Evolutionary conservation across 2,113 vertebrate genomes (phyloP), one percentile per base, ranked within the genome.

Genomic region (Melanocharis versteri): DNA sequence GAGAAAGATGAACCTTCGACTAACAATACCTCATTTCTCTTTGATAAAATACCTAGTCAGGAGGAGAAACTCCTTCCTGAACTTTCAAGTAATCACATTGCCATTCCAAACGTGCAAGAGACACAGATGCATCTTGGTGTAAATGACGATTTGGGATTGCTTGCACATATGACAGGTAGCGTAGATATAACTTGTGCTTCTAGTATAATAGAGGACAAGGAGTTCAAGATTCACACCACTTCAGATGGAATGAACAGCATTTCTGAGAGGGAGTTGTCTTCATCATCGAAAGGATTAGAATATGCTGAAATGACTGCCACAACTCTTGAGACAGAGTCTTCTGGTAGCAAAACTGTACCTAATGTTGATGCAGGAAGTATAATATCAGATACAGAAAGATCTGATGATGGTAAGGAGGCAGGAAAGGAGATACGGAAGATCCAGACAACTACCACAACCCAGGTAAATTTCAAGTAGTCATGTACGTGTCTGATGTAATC

Each of bases 351-450:
- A 96, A 91, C 91, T 70, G 97, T 97, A 80, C 98, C 98, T 90
- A 98, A 94, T 91, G 95, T 98, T 31, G 98, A 98, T 78, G 94
- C 97, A n/a, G 96, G 98, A 66, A 99, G 94, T 98, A 98, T 97
- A 97, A 98, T 97, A 90, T 98, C 94, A 89, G 99, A 99, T 91
- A 99, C 99, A 5, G 99, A 99, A 97, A 98, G 99, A 96, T 99
- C 99, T 13, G 99, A 99, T 42, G 99, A 99, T 91, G 99, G 99
- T 83, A 99, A 99, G 91, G 99, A 99, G 75, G 91, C 97, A 62
- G 98, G 98, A 82, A 99, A 99, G 88, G 99, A 99, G 96, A 98
- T 98, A 80, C 98, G 99, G 96, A 99, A 99, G 97, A 99, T 99
- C 93, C 99, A 99, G 93, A 99, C 99, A 18, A 99, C 99, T 15